These are phyloP conservation scores for Acromyrmex heyeri DNA, from an alignment of 1,140 invertebrate genomes.

Conservation along the genomic window DNA sequence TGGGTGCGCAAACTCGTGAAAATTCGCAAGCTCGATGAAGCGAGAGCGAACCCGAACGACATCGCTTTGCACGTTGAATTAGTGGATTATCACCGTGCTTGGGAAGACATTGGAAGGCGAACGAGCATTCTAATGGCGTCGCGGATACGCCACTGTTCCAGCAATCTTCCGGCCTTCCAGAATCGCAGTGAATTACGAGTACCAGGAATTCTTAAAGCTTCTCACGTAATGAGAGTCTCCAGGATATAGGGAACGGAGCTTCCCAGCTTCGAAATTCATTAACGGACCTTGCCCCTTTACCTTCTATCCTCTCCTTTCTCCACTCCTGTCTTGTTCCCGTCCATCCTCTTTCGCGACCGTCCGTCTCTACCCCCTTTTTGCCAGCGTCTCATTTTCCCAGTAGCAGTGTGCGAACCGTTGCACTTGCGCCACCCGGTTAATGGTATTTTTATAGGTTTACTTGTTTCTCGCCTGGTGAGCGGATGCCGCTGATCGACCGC, in stretches of 20 bases:
- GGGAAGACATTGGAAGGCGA: constrained; percentile 52
- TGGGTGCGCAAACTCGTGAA: constrained; percentile 2
- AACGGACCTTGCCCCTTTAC: constrained; percentile 69
- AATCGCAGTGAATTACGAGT: constrained; percentile 78
- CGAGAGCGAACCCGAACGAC: constrained; percentile 15
- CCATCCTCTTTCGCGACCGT: constrained; percentile 28
- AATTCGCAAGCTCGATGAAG: constrained; percentile 42
- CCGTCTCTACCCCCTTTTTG: constrained; percentile 23
- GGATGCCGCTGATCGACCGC: constrained; percentile 69
- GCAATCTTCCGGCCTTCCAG: constrained; percentile 67
- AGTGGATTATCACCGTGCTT: constrained; percentile 74
- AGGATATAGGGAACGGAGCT: constrained; percentile 75
- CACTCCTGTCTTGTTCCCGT: not conserved
- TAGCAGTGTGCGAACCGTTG: constrained; percentile 68
- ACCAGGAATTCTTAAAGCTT: constrained; percentile 79
- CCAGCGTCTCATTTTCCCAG: constrained; percentile 40
- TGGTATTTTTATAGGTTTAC: constrained; percentile 76
- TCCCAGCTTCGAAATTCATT: constrained; percentile 79
- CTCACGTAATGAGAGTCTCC: constrained; percentile 81
- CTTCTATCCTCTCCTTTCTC: constrained; percentile 47
- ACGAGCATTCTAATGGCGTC: constrained; percentile 76
- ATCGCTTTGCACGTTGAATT: constrained; percentile 69
- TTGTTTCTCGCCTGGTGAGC: constrained; percentile 70
- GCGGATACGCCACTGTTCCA: constrained; percentile 71
- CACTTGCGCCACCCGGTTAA: constrained; percentile 70